These are phyloP conservation scores for Xestia sexstrigata DNA, from an alignment of 2,888 invertebrate species.

Conservation along the genomic window DNA sequence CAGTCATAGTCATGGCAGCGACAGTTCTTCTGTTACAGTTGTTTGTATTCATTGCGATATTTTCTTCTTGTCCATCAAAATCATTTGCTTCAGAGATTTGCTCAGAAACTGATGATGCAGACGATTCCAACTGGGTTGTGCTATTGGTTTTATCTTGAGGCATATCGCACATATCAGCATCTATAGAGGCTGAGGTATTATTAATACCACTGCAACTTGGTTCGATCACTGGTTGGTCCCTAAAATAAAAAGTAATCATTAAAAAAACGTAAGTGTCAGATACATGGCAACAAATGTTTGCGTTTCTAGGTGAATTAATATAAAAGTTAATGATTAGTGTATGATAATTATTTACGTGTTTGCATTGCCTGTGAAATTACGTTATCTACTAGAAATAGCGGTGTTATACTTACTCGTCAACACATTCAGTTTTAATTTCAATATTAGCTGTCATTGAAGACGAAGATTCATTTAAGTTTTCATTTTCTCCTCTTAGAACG, in stretches of 20 bases:
- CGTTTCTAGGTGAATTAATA: neutral
- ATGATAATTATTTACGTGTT: neutral
- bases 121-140: constrained; percentile 69
- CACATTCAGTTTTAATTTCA: constrained; percentile 85
- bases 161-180: constrained; percentile 54
- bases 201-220: constrained; percentile 73
- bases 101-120: constrained; percentile 75
- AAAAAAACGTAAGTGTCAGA: constrained; percentile 3
- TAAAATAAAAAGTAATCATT: constrained; percentile 62
- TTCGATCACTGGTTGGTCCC: constrained; percentile 70
- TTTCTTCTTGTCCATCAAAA: constrained; percentile 70
- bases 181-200: constrained; percentile 59
- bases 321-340: neutral
- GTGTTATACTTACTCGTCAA: constrained; percentile 83
- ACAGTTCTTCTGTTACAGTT: constrained; percentile 59
- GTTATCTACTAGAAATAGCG: neutral
- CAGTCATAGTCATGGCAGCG: constrained; percentile 79
- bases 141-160: constrained; percentile 61
- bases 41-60: constrained; percentile 35
- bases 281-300: neutral
- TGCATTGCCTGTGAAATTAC: neutral
- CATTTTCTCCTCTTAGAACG: constrained; percentile 75
- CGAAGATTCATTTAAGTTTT: constrained; percentile 76
- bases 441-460: constrained; percentile 78
- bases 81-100: constrained; percentile 75